A percentile compares a stretch with the other conserved stretches of the same genome.
Evolutionary conservation across 2,113 vertebrate species (phyloP).

Genomic region (Rhinoderma darwinii): DNA sequence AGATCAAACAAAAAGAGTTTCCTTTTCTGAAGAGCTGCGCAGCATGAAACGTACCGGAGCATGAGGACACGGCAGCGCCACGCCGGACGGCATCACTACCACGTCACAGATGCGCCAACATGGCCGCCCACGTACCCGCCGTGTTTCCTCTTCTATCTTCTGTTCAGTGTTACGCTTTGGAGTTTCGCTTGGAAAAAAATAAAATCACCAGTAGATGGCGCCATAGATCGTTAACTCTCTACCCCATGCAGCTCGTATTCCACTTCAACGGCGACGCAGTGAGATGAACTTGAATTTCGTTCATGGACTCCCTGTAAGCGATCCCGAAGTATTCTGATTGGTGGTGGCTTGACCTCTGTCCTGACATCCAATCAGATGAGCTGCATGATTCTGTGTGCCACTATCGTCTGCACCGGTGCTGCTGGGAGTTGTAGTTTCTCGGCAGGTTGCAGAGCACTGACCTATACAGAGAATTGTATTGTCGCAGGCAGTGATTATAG

Average conservation of each 20-base stretch:
- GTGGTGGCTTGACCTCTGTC: background rate
- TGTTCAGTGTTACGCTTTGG: constrained; percentile 17
- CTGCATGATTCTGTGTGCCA: background rate
- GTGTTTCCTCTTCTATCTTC: background rate
- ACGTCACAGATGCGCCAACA: background rate
- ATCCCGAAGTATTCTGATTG: background rate
- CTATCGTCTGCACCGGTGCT: background rate
- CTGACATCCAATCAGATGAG: too few relatives aligned
- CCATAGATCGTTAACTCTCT: background rate
- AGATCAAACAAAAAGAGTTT: background rate
- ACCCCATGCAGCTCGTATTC: background rate
- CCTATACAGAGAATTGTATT: too few relatives aligned
- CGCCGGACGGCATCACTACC: too few relatives aligned
- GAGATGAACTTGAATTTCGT: background rate
- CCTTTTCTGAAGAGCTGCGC: background rate
- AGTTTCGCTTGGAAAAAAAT: background rate
- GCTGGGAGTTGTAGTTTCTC: background rate
- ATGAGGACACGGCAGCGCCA: background rate
- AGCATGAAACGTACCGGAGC: background rate
- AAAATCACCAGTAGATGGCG: background rate
- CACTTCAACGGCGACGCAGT: too few relatives aligned
- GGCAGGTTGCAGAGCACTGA: background rate
- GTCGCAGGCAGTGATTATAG: too few relatives aligned
- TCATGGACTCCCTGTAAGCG: background rate
- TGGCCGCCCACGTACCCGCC: background rate